phyloP scores from a whole-genome alignment of 2,888 invertebrate species.

The Trypoxylon attenuatum region DNA sequence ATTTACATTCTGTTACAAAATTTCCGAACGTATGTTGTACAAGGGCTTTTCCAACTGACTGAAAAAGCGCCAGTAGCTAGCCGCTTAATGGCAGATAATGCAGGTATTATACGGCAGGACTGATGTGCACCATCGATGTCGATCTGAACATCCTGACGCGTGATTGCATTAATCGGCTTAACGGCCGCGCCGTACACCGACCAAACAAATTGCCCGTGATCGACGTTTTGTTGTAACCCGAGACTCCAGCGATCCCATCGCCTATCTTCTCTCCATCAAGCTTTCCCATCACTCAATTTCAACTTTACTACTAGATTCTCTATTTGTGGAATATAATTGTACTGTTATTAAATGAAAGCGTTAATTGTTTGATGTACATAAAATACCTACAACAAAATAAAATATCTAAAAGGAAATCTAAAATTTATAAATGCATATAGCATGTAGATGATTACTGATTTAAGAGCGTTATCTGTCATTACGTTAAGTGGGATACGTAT shows the following conservation, averaged over 20 bases:
- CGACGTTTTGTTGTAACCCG: slow-evolving; percentile 44
- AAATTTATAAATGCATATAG: too few species aligned
- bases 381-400: too few species aligned
- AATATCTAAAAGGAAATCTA: too few species aligned
- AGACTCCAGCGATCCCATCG: neutral
- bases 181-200: slow-evolving; percentile 42
- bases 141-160: slow-evolving; percentile 45
- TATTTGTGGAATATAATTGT: too few species aligned
- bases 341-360: too few species aligned
- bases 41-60: neutral
- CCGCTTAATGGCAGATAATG: slow-evolving; percentile 57
- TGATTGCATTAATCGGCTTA: slow-evolving; percentile 63
- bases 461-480: too few species aligned
- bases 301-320: neutral
- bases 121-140: slow-evolving; percentile 51
- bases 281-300: neutral
- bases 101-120: slow-evolving; percentile 48
- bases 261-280: neutral
- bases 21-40: too few species aligned
- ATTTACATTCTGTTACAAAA: too few species aligned
- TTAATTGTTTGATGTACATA: too few species aligned
- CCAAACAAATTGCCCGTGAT: slow-evolving; percentile 59
- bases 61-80: slow-evolving; percentile 29
- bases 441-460: too few species aligned
- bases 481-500: too few species aligned